Percentiles rank a stretch among this genome's conserved stretches.
Evolutionary conservation across 53 echinoderm and acorn worm species (phyloP).

Genomic region (Luidia sarsii): DNA sequence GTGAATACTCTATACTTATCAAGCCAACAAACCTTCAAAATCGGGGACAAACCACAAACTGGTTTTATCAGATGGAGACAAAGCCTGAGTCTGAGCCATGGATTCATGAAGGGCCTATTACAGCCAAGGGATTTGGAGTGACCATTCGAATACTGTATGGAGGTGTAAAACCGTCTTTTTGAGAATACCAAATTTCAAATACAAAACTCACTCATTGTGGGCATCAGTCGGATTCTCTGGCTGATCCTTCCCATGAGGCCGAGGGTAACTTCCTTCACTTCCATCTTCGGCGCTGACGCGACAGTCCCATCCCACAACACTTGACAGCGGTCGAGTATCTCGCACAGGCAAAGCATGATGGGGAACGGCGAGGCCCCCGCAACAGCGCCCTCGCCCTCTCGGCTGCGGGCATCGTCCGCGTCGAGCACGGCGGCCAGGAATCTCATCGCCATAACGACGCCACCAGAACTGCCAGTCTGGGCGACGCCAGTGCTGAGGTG

Average conservation of each 20-base stretch:
- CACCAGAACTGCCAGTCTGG: not conserved
- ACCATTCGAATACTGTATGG: no score
- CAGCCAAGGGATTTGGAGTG: not conserved
- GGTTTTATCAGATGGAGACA: no score
- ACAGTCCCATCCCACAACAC: slow-evolving; percentile 30
- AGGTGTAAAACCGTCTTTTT: not conserved
- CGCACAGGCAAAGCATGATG: slow-evolving; percentile 59
- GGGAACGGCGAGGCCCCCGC: slow-evolving; percentile 26
- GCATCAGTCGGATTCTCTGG: not conserved
- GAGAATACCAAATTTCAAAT: no score
- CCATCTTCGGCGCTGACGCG: not conserved
- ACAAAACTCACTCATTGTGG: slow-evolving; percentile 5
- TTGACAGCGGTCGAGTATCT: slow-evolving; percentile 20
- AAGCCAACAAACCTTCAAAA: no score
- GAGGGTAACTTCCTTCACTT: slow-evolving; percentile 25
- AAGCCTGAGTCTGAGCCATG: no score
- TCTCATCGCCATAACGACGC: slow-evolving; percentile 4
- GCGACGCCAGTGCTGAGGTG: not conserved
- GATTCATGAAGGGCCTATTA: no score
- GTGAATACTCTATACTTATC: no score
- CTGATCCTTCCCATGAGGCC: slow-evolving; percentile 17
- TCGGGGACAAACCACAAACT: no score
- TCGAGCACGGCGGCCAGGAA: not conserved
- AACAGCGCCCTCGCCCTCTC: not conserved
- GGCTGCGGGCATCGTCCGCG: not conserved